Percentiles rank a stretch among this genome's conserved stretches.
Conservation (phyloP, 2,113 vertebrate genomes). For the Cepphus grylle region DNA sequence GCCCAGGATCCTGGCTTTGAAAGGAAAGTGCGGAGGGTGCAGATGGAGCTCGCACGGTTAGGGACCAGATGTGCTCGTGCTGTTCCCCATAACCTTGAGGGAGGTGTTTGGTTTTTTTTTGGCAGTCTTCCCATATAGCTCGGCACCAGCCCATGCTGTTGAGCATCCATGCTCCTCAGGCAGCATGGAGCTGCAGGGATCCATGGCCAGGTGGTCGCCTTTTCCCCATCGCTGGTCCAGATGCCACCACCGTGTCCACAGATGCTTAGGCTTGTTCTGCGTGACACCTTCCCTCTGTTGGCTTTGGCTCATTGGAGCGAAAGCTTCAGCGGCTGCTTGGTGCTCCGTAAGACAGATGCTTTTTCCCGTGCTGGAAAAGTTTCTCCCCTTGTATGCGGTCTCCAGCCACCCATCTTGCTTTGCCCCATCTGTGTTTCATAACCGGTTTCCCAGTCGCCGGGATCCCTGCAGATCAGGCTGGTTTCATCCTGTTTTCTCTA, state of each 20-base stretch:
- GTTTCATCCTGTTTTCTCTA: not conserved
- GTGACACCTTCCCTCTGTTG: not conserved
- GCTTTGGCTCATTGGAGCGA: not conserved
- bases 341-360: fast-evolving
- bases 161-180: fast-evolving
- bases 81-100: not conserved
- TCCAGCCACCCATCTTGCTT: not conserved
- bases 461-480: not conserved
- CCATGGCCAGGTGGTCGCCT: fast-evolving
- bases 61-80: not conserved
- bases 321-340: fast-evolving
- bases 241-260: fast-evolving
- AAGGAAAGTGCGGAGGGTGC: not conserved
- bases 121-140: not conserved
- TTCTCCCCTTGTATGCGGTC: not conserved
- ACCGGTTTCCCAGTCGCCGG: not conserved
- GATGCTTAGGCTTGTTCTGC: not conserved
- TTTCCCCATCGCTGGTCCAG: not conserved
- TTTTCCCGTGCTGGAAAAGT: not conserved
- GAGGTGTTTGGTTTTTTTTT: not conserved
- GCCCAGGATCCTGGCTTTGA: not conserved
- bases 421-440: slow-evolving; percentile 31
- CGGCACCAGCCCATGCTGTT: not conserved
- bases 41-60: not conserved
- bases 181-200: fast-evolving